phyloP scores from a whole-genome alignment of 2,888 invertebrate genomes.

The Epiblema foenella region DNA sequence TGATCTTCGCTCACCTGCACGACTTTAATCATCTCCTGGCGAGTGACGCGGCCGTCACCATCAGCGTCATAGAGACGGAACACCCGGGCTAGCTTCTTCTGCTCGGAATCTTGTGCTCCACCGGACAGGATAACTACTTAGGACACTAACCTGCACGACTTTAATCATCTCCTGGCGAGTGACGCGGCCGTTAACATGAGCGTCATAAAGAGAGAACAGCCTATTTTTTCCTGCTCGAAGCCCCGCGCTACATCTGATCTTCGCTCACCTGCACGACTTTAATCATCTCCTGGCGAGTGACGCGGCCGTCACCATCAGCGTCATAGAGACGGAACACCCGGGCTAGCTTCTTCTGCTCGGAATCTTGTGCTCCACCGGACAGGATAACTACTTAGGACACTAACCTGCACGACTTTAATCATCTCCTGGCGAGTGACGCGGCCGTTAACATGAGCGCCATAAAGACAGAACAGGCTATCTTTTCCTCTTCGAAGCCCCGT shows the following conservation, averaged over 20 bases:
- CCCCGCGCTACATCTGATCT: constrained; percentile 92
- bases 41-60: constrained; percentile 93
- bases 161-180: constrained; percentile 92
- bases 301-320: constrained; percentile 91
- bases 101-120: constrained; percentile 92
- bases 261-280: too few species aligned
- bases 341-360: not conserved
- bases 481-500: not conserved
- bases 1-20: constrained; percentile 70
- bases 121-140: too few species aligned
- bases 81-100: constrained; percentile 95
- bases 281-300: constrained; percentile 89
- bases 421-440: constrained; percentile 88
- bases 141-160: constrained; percentile 86
- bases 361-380: too few species aligned
- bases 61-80: constrained; percentile 95
- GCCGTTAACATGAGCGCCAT: constrained; percentile 89
- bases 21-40: constrained; percentile 93
- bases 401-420: too few species aligned
- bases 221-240: constrained; percentile 92
- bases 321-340: not conserved
- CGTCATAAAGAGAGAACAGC: constrained; percentile 94
- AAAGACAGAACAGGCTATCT: not conserved
- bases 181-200: constrained; percentile 93
- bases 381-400: too few species aligned